Evolutionary conservation across 2,888 invertebrate genomes (phyloP).

Genomic region (Sesia apiformis): DNA sequence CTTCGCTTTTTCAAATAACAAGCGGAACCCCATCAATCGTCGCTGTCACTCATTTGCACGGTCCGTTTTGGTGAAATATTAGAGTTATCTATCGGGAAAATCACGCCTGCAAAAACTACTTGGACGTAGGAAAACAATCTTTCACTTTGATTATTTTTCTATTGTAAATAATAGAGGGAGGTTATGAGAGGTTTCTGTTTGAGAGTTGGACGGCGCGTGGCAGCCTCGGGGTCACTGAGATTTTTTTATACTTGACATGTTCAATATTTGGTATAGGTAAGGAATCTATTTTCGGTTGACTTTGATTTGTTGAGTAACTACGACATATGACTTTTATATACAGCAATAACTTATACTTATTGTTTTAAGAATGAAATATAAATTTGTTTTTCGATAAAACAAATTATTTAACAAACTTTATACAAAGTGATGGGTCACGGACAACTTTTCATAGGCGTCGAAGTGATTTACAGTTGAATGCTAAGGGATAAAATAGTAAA

Average conservation of each 20-base stretch:
- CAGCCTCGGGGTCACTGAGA: constrained; percentile 22
- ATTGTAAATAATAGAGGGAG: constrained; percentile 62
- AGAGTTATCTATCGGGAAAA: constrained; percentile 59
- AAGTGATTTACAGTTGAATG: too few species aligned
- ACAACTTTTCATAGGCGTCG: too few species aligned
- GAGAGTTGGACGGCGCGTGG: constrained; percentile 27
- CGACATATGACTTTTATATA: too few species aligned
- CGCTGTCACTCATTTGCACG: constrained; percentile 62
- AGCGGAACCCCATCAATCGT: constrained; percentile 62
- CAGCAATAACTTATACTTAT: too few species aligned
- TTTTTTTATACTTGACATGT: background rate
- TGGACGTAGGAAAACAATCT: constrained; percentile 53
- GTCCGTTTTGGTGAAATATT: constrained; percentile 61
- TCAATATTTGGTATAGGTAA: constrained; percentile 4
- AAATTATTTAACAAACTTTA: too few species aligned
- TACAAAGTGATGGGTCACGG: too few species aligned
- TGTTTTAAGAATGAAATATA: too few species aligned
- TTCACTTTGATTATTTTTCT: constrained; percentile 68
- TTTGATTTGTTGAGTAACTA: too few species aligned
- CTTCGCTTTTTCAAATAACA: constrained; percentile 72
- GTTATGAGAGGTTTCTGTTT: constrained; percentile 41
- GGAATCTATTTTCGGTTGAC: background rate
- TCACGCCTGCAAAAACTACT: constrained; percentile 62
- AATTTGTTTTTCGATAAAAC: too few species aligned
- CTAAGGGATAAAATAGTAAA: too few species aligned